Base-by-base conservation (phyloP, 92 coral and sea anemone genomes). In the Epizoanthus stellaris region DNA sequence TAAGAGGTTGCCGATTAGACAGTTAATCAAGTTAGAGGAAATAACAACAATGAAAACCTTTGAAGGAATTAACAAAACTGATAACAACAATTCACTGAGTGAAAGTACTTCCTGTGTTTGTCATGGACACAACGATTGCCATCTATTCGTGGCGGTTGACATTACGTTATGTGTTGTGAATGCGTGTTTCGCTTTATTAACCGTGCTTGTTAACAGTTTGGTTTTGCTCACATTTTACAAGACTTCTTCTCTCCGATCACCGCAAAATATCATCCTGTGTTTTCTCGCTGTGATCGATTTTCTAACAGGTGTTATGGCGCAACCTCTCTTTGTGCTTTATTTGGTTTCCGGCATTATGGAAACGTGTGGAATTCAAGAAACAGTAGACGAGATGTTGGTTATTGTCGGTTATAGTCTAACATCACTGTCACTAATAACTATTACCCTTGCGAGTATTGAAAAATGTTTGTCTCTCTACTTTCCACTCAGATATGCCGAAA, bases 351-450 rank as follows among this genome's bases (percentile, higher is more conserved):
- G 59, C 16, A 38, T 72, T 43, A 16, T 19, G 59, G 42, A 47
- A 34, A 5, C 39, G 34, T 47, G 77, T 57, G 6, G 3, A 45
- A 23, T 47, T n/a, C 52, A 43, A 21, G 13, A 11, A n/a, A 47
- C 14, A 72, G 56, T 45, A 6, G 77, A 72, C 9, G 77, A 72
- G 8, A 11, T 72, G 21, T 19, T 72, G 9, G 77, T 72, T 2
- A 72, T 47, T 16, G 20, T 72, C 17, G 77, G 58, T 13, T 72
- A 72, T 16, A 47, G 77, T n/a, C n/a, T 72, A 4, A 8, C 77
- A 72, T n/a, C 56, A 7, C 40, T 72, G 4, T 72, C 77, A 42
- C 77, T 72, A 15, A 72, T 72, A 57, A 72, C 56, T 40, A 43
- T 72, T 57, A 47, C 77, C 10, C 77, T 72, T 5, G 60, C 40